Percentiles rank a stretch among this genome's conserved stretches.
These are phyloP conservation scores for Amblyornis subalaris DNA, from an alignment of 2,113 vertebrate genomes.

Conservation along the genomic window DNA sequence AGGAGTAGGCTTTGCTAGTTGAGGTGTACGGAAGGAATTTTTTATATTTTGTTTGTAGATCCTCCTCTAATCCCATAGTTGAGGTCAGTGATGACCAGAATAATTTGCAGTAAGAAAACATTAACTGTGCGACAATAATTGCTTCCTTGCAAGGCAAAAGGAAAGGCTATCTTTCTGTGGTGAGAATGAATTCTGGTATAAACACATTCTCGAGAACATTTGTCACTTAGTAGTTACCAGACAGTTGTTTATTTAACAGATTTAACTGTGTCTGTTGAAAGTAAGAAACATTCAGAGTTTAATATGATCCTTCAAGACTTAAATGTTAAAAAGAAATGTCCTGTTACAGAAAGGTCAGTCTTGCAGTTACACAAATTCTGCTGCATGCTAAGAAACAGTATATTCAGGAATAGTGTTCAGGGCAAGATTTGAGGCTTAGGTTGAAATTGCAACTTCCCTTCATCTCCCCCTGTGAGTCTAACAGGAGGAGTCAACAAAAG, in stretches of 20 bases:
- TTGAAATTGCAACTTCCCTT: not conserved
- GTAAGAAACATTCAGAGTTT: not conserved
- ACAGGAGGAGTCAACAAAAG: not conserved
- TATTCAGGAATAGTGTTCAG: not conserved
- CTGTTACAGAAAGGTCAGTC: not conserved
- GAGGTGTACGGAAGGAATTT: not conserved
- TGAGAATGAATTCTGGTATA: not conserved
- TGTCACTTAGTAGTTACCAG: not conserved
- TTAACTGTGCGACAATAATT: not conserved
- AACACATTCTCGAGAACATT: not conserved
- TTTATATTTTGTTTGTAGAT: not conserved
- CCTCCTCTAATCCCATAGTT: not conserved
- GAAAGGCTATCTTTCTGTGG: not conserved
- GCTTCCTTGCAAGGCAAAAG: slow-evolving; percentile 13
- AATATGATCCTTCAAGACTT: not conserved
- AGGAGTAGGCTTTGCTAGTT: not conserved
- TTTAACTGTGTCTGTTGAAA: not conserved
- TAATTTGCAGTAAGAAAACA: not conserved
- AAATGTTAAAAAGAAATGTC: not conserved
- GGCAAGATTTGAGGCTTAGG: not conserved
- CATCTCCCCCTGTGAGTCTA: not conserved
- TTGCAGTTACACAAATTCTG: not conserved
- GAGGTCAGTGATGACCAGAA: not conserved
- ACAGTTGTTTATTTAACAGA: slow-evolving; percentile 1
- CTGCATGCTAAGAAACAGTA: not conserved